phyloP scores from a whole-genome alignment of 2,113 vertebrate species.

The Bothrops jararaca region DNA sequence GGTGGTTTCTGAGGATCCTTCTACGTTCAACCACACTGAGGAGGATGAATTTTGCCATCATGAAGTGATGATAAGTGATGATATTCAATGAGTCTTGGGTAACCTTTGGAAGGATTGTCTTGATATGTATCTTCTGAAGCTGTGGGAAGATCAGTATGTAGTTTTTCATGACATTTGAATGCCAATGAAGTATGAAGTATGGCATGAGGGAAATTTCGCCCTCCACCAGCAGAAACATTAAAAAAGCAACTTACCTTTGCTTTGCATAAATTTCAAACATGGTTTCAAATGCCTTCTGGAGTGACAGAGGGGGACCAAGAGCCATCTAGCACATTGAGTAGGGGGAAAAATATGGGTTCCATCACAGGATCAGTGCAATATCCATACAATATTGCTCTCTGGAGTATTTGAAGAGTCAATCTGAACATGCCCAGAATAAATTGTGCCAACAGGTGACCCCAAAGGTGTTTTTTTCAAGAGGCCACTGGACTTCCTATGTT shows the following conservation, averaged over 20 bases:
- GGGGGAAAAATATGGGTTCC: background rate
- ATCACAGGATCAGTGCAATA: background rate
- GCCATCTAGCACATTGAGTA: background rate
- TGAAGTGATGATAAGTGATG: no score
- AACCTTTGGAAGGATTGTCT: background rate
- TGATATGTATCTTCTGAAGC: background rate
- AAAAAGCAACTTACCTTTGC: background rate
- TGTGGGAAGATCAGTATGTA: background rate
- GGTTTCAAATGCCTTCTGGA: background rate
- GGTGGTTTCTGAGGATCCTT: background rate
- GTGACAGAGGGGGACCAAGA: background rate
- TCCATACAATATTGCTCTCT: background rate
- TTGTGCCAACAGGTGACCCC: background rate
- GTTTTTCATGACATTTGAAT: background rate
- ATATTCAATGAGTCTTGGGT: background rate
- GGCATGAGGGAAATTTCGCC: background rate
- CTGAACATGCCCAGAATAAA: background rate
- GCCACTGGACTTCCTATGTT: no score
- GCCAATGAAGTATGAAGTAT: background rate
- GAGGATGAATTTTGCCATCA: background rate
- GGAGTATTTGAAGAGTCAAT: no score
- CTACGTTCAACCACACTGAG: background rate
- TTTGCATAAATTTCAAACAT: background rate
- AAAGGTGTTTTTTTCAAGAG: no score
- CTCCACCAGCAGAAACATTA: background rate